Percentiles rank a stretch among this genome's conserved stretches.
These are phyloP conservation scores for Pristionchus maxplancki DNA, from an alignment of 2,888 invertebrate species.

Conservation along the genomic window DNA sequence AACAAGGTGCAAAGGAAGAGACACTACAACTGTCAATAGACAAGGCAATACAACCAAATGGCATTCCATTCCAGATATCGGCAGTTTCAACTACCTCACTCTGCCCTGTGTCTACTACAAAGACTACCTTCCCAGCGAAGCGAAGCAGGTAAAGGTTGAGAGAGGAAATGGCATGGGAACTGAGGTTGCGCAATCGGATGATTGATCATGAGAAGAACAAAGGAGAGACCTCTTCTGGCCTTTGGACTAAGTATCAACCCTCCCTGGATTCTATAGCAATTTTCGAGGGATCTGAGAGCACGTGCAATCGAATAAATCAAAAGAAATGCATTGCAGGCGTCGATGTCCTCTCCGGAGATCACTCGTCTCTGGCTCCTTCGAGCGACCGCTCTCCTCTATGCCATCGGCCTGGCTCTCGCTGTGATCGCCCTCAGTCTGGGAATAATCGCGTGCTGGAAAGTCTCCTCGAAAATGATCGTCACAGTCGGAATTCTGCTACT, in stretches of 20 bases:
- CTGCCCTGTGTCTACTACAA: slow-evolving; percentile 66
- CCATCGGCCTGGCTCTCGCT: slow-evolving; percentile 90
- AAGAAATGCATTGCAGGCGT: not conserved
- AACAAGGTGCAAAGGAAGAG: slow-evolving; percentile 44
- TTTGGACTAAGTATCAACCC: not conserved
- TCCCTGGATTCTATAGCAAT: no score
- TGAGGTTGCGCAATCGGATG: not conserved
- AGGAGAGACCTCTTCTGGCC: not conserved
- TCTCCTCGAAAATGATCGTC: slow-evolving; percentile 93
- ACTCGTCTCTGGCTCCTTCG: slow-evolving; percentile 85
- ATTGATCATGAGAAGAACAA: slow-evolving; percentile 23
- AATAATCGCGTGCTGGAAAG: slow-evolving; percentile 95
- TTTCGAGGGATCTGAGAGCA: not conserved
- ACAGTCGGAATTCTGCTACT: slow-evolving; percentile 93
- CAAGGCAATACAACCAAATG: slow-evolving; percentile 8
- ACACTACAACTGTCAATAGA: slow-evolving; percentile 48
- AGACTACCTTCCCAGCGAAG: slow-evolving; percentile 68
- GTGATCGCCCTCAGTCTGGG: slow-evolving; percentile 96
- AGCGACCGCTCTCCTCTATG: slow-evolving; percentile 93
- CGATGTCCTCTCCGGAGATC: not conserved
- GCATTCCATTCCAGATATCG: slow-evolving; percentile 63
- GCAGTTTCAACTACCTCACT: slow-evolving; percentile 69
- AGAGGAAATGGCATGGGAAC: not conserved
- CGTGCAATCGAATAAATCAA: not conserved
- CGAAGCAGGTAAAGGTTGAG: slow-evolving; percentile 55